Base-by-base conservation (phyloP, 1,140 invertebrate genomes). In the Meloidogyne hapla region DNA sequence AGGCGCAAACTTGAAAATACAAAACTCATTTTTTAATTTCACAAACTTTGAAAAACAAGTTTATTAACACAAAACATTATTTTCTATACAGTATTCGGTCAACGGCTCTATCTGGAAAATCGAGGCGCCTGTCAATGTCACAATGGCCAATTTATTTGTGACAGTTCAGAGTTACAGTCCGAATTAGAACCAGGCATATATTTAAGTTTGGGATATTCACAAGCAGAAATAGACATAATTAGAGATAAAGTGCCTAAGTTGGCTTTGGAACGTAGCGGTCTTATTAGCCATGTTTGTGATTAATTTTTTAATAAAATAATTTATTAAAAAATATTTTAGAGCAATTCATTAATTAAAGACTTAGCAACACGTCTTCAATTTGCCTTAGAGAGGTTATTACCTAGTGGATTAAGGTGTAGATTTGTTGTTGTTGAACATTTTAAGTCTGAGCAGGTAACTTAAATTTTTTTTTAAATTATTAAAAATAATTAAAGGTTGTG, bases 61-160 rank as follows among this genome's bases (percentile, higher is more conserved):
- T 33, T 1, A 33, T 33, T 33, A 33, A 33, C 33, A 33, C 33
- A 33, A 33, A 33, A 33, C 33, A 33, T 79, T n/a, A 15, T 73
- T 61, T 62, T 33, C n/a, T 33, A 3, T 33, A 33, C n/a, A 82
- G 83, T 70, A 64, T 86, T 83, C 26, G 85, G 85, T n/a, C 80
- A 86, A 70, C 69, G 80, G 21, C 68, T 86, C 3, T 86, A 83
- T 76, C 66, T 86, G 28, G 83, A 86, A 67, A 80, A 76, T 28
- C 71, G 85, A 45, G 85, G 85, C 0, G 83, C 85, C 12, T 86
- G 85, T 74, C 78, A 79, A 15, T 86, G 85, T 76, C 79, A 80
- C 42, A 77, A 75, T 4, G 84, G 80, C 0, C 65, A 84, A 67
- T 86, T 87, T 66, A 85, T 87, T 18, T 86, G 84, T 74, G 85